Evolutionary conservation across 1,140 invertebrate species (phyloP), one percentile per base, ranked within the genome.

Genomic region (Trachelipus rathkii): DNA sequence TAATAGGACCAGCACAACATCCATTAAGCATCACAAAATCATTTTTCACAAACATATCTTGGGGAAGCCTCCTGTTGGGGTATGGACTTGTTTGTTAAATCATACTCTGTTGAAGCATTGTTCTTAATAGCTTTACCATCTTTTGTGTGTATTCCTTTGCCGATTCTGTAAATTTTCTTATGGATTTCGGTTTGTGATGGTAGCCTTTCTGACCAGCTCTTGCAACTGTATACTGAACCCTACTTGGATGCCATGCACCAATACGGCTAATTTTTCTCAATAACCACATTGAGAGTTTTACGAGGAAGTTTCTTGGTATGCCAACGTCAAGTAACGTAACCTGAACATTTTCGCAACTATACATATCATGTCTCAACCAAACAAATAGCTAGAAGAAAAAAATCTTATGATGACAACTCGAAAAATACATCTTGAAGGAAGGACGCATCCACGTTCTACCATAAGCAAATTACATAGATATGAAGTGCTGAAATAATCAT

Each of bases 181-280:
- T 99, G 99, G 89, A 99, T 97, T 86, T 99, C 97, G 68, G 98
- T 99, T 85, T 91, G 85, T 99, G 98, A 86, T 99, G 97, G 87
- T 98, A 99, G 84, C 98, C 98, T 86, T 99, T 99, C 85, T 99
- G 98, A 92, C 98, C 97, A 87, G 98, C 98, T 88, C 98, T 92
- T 73, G 98, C 97, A 73, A 99, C 97, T 77, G 96, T 97, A 88
- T 96, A 99, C 80, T 96, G 95, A 19, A 99, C 97, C 86, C 98
- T 90, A 83, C 95, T 96, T 78, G 98, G 98, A 99, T 99, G 98
- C 98, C 98, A 99, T n/a, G 98, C 97, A 86, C 98, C 98, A 87
- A 99, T 99, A 93, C 98, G 83, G 98, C 98, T 76, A n/a, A 99
- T 97, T 87, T 99, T 99, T 74, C 98, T 91, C 79, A 99, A n/a